These are phyloP conservation scores for Eilema sororculum DNA, from an alignment of 2,888 invertebrate genomes.

Conservation along the genomic window DNA sequence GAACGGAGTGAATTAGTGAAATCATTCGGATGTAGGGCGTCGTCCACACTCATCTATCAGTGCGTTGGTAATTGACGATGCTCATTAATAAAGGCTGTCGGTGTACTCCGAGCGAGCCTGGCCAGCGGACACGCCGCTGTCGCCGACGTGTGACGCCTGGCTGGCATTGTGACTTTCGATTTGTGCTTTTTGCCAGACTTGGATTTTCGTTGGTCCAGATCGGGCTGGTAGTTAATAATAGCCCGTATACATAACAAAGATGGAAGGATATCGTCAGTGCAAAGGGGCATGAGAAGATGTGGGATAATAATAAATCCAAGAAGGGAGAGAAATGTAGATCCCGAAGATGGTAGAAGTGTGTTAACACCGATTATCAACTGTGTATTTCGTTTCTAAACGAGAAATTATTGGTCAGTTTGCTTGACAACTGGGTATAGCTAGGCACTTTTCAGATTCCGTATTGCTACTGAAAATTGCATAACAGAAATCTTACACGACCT, in stretches of 20 bases:
- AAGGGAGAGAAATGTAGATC: too few species aligned
- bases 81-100: constrained; percentile 55
- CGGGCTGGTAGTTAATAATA: neutral
- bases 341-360: too few species aligned
- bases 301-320: too few species aligned
- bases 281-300: too few species aligned
- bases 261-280: too few species aligned
- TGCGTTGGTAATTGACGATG: constrained; percentile 41
- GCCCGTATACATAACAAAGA: neutral
- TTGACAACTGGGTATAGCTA: neutral
- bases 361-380: too few species aligned
- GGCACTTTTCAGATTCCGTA: neutral
- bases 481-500: neutral
- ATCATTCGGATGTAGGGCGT: neutral
- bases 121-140: constrained; percentile 29
- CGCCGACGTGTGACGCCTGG: constrained; percentile 36
- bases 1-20: neutral
- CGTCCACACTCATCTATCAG: constrained; percentile 30
- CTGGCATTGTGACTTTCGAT: constrained; percentile 16
- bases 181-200: constrained; percentile 3
- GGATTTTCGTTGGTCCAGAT: constrained; percentile 20
- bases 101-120: constrained; percentile 38
- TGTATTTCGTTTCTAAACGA: too few species aligned
- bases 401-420: too few species aligned
- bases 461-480: neutral